Percentiles rank a stretch among this genome's conserved stretches.
Conservation (phyloP, 2,113 vertebrate genomes). For the Orycteropus afer region DNA sequence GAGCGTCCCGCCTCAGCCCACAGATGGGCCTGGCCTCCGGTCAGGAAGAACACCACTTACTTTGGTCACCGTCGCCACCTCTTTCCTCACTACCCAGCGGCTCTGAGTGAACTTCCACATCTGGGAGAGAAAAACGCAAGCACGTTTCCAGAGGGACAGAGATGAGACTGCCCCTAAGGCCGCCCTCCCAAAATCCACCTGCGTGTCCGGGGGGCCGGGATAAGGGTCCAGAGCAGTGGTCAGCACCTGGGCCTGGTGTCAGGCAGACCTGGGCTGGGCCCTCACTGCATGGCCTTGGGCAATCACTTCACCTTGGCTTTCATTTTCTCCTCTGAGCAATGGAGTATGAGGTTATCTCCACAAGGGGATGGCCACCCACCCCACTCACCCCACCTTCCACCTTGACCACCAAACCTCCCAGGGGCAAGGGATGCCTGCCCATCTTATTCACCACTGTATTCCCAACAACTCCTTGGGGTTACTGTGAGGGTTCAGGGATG, state of each 20-base stretch:
- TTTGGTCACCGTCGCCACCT: slow-evolving; percentile 93
- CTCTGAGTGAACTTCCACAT: slow-evolving; percentile 98
- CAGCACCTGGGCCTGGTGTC: not conserved
- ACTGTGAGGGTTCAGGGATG: not conserved
- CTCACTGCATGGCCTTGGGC: not conserved
- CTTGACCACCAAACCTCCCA: too few species aligned
- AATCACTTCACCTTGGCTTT: not conserved
- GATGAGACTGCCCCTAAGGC: not conserved
- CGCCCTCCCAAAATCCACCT: fast-evolving
- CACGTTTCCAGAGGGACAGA: not conserved
- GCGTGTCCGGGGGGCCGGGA: not conserved
- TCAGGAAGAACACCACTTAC: slow-evolving; percentile 82
- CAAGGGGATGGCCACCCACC: not conserved
- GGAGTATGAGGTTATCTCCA: not conserved
- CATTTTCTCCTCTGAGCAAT: not conserved
- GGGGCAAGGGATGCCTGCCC: not conserved
- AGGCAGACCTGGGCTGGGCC: not conserved
- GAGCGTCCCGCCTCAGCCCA: not conserved
- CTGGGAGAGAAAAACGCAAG: slow-evolving; percentile 81
- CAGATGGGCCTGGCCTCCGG: not conserved
- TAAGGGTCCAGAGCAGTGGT: not conserved
- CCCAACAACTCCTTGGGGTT: not conserved
- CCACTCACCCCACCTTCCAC: not conserved
- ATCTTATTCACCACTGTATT: too few species aligned
- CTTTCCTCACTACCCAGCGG: slow-evolving; percentile 95